Evolutionary conservation across 2,113 vertebrate genomes (phyloP).

Genomic region (Mormyrus lacerda): DNA sequence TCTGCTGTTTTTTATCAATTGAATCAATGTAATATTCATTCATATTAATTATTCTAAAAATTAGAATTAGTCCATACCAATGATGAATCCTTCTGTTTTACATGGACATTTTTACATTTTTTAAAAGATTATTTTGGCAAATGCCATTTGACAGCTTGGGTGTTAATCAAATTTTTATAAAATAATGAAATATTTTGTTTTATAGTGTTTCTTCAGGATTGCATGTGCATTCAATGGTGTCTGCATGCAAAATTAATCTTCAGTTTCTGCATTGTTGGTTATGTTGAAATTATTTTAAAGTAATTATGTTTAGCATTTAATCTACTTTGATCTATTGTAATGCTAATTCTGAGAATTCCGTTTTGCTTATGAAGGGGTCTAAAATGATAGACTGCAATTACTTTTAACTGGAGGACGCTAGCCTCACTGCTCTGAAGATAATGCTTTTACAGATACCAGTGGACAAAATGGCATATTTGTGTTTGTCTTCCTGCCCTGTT

Average conservation of each 20-base stretch:
- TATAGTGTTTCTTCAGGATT: neutral
- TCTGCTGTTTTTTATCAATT: neutral
- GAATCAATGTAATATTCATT: neutral
- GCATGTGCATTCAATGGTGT: neutral
- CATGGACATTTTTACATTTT: neutral
- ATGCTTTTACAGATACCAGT: neutral
- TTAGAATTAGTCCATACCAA: neutral
- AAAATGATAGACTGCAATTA: slow-evolving; percentile 14
- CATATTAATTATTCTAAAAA: neutral
- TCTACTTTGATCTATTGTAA: slow-evolving; percentile 21
- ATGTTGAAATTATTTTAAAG: neutral
- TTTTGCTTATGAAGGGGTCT: neutral
- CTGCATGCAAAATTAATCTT: neutral
- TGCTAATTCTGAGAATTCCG: neutral
- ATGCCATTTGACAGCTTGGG: neutral
- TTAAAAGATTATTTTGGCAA: neutral
- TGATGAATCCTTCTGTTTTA: neutral
- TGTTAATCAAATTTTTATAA: neutral
- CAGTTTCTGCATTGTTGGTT: neutral
- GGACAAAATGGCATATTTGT: neutral
- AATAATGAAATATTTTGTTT: neutral
- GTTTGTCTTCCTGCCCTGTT: neutral
- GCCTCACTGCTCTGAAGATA: neutral
- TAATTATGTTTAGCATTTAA: neutral
- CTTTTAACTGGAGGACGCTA: neutral